phyloP scores from a whole-genome alignment of 1,140 invertebrate genomes.

The Chironomus tepperi region DNA sequence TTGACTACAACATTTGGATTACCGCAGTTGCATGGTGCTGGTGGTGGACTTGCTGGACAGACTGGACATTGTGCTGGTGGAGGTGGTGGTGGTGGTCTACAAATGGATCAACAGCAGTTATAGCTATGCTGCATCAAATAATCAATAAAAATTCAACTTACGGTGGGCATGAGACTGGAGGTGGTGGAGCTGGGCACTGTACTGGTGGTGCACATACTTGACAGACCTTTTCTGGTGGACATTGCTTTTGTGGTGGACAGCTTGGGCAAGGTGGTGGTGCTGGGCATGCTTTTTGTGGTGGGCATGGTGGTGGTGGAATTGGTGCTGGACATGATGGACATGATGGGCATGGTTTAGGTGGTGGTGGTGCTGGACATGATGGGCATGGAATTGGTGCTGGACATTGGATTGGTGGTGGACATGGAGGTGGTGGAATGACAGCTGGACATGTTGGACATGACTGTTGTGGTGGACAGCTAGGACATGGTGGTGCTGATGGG shows the following conservation, averaged over 20 bases:
- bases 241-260: neutral
- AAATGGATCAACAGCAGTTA: too few species aligned
- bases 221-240: neutral
- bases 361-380: neutral
- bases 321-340: neutral
- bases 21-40: too few species aligned
- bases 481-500: neutral
- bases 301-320: neutral
- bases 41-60: neutral
- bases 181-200: too few species aligned
- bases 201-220: neutral
- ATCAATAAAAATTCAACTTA: neutral
- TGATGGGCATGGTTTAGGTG: neutral
- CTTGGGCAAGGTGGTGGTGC: neutral
- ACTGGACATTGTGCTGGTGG: neutral
- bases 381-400: neutral
- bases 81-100: neutral
- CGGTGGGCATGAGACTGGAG: neutral
- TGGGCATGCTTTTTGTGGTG: neutral
- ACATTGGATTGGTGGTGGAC: neutral
- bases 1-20: too few species aligned
- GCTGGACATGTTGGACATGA: neutral
- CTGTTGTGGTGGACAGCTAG: neutral
- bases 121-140: too few species aligned
- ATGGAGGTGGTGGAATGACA: neutral